Evolutionary conservation across 2,797 vertebrate genomes (phyloP), one percentile per base, ranked within the genome.

Genomic region (Crocodylus rhombifer): DNA sequence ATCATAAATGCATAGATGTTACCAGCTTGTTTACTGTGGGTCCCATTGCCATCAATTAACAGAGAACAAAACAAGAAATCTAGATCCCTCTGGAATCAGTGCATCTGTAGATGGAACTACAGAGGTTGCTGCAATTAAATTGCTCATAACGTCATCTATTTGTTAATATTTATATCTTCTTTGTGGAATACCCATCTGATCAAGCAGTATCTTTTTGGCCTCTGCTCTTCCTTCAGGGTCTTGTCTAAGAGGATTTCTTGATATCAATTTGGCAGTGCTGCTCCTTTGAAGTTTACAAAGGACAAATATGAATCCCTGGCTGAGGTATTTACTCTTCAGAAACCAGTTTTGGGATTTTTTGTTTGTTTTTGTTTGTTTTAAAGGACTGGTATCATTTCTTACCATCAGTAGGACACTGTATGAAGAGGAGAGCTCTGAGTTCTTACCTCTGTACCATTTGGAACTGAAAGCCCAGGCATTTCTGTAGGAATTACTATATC

Each of bases 61-160:
- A 30, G 5, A 42, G 57, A 13, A 85, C 64, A 75, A 42, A 93
- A 80, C 5, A 5, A 33, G 21, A 42, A 15, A 23, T 83, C n/a
- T 55, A 74, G 65, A 58, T 88, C 94, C 69, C 87, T 73, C 26
- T 82, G 33, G 73, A 74, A 57, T 61, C 82, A 3, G 65, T 64
- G 10, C 63, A 18, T 14, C 20, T 86, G 21, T 13, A 81, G 61
- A 77, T 58, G 15, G 69, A 88, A 61, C 14, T 67, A 10, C 28
- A 77, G 23, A 30, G 33, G 18, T 10, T 18, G 17, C 30, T 12
- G 20, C 10, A 21, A 30, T 71, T 71, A 42, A 71, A 42, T 33
- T 71, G 33, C 42, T 84, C 0, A 88, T 91, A 63, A 11, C 15
- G 12, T 85, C 21, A 2, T 89, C 15, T 51, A 51, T 51, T 51